A percentile compares a stretch with the other conserved stretches of the same genome.
Conservation (phyloP, 2,797 vertebrate species). For the Morelia viridis region DNA sequence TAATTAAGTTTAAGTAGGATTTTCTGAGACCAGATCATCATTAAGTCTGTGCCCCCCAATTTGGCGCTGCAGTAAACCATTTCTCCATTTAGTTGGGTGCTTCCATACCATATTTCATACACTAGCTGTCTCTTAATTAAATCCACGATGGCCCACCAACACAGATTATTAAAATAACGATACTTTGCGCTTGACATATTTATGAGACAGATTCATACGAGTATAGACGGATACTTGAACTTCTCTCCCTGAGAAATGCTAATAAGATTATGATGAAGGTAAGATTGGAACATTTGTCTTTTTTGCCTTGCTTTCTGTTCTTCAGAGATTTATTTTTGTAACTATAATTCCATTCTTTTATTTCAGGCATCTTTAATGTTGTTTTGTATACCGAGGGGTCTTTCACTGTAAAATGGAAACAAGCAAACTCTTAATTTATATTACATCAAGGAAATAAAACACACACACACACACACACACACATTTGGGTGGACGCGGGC, state of each 20-base stretch:
- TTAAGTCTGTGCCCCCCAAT: constrained; percentile 72
- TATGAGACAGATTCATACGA: constrained; percentile 78
- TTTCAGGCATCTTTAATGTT: constrained; percentile 64
- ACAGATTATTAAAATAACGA: constrained; percentile 82
- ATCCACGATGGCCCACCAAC: constrained; percentile 79
- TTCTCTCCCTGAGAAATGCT: constrained; percentile 77
- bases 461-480: background rate
- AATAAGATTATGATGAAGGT: constrained; percentile 80
- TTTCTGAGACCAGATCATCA: constrained; percentile 72
- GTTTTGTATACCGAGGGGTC: constrained; percentile 62
- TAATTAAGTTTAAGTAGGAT: constrained; percentile 77
- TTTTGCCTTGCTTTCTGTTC: constrained; percentile 64
- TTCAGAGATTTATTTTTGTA: constrained; percentile 74
- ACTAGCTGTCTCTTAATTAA: constrained; percentile 83
- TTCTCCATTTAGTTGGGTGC: constrained; percentile 78
- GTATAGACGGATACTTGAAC: constrained; percentile 79
- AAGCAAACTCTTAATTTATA: constrained; percentile 67
- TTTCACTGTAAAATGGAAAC: constrained; percentile 63
- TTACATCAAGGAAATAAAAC: constrained; percentile 51
- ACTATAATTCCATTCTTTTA: constrained; percentile 63
- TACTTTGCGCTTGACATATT: constrained; percentile 80
- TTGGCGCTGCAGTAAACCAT: constrained; percentile 80
- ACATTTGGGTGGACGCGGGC: background rate
- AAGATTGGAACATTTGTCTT: constrained; percentile 74
- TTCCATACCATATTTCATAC: constrained; percentile 80